phyloP scores from a whole-genome alignment of 2,797 vertebrate species.

The Smutsia gigantea region DNA sequence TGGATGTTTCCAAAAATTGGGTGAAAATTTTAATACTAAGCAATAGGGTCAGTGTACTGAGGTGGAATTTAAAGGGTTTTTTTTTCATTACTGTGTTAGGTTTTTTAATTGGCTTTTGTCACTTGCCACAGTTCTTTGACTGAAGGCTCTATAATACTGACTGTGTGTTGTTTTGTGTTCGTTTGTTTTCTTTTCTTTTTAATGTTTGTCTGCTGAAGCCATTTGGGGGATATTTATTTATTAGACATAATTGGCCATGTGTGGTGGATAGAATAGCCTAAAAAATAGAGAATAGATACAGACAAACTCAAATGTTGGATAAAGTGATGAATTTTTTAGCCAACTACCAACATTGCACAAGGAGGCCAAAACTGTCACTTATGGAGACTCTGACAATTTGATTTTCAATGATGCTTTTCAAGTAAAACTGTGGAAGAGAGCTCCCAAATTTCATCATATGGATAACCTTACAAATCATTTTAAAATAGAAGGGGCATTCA shows the following conservation, averaged over 20 bases:
- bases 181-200: slow-evolving; percentile 10
- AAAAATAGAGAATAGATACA: not conserved
- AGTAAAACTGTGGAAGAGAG: not conserved
- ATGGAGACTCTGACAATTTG: not conserved
- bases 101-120: slow-evolving; percentile 34
- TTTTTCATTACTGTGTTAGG: not conserved
- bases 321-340: not conserved
- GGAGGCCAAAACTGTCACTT: not conserved
- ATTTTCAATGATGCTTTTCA: slow-evolving; percentile 38
- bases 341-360: not conserved
- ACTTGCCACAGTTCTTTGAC: not conserved
- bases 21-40: slow-evolving; percentile 89
- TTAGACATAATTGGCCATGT: not conserved
- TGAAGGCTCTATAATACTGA: not conserved
- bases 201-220: not conserved
- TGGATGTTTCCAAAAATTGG: slow-evolving; percentile 85
- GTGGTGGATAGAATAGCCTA: not conserved
- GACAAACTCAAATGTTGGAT: not conserved
- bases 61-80: slow-evolving; percentile 91
- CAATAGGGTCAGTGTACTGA: slow-evolving; percentile 90
- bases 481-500: slow-evolving; percentile 8
- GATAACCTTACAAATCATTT: slow-evolving; percentile 18
- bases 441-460: slow-evolving; percentile 3
- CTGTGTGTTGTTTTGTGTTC: not conserved
- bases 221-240: slow-evolving; percentile 36